phyloP scores from a whole-genome alignment of 1,140 invertebrate genomes.

The Camponotus pennsylvanicus region DNA sequence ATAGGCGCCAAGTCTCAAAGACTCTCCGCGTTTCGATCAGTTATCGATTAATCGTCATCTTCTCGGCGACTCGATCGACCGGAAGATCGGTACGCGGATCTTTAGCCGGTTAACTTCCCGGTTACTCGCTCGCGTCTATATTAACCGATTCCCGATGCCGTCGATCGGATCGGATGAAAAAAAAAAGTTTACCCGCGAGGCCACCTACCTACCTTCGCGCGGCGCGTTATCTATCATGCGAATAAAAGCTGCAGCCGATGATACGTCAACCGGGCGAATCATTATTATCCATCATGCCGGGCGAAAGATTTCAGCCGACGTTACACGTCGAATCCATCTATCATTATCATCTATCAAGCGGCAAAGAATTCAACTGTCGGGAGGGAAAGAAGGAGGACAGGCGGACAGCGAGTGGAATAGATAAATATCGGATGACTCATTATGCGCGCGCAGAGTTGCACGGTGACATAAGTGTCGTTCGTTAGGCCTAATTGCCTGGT shows the following conservation, averaged over 20 bases:
- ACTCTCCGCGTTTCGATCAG: neutral
- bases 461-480: conserved; percentile 52
- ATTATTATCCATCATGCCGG: conserved; percentile 62
- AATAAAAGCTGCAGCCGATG: conserved; percentile 53
- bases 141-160: conserved; percentile 37
- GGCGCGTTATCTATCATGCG: conserved; percentile 52
- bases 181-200: conserved; percentile 40
- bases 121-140: conserved; percentile 27
- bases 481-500: conserved; percentile 60
- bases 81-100: too few species aligned
- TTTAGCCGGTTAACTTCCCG: conserved; percentile 18
- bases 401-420: conserved; percentile 47
- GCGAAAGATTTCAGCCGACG: conserved; percentile 48
- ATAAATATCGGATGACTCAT: conserved; percentile 62
- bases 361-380: conserved; percentile 56
- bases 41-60: conserved; percentile 44
- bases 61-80: neutral
- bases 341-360: conserved; percentile 64
- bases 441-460: neutral
- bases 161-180: conserved; percentile 1
- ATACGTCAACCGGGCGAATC: conserved; percentile 61
- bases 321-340: conserved; percentile 58
- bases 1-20: conserved; percentile 16
- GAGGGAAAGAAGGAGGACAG: neutral
- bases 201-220: neutral